A percentile compares a stretch with the other conserved stretches of the same genome.
These are phyloP conservation scores for Euschistus heros DNA, from an alignment of 1,140 invertebrate genomes.

Conservation along the genomic window DNA sequence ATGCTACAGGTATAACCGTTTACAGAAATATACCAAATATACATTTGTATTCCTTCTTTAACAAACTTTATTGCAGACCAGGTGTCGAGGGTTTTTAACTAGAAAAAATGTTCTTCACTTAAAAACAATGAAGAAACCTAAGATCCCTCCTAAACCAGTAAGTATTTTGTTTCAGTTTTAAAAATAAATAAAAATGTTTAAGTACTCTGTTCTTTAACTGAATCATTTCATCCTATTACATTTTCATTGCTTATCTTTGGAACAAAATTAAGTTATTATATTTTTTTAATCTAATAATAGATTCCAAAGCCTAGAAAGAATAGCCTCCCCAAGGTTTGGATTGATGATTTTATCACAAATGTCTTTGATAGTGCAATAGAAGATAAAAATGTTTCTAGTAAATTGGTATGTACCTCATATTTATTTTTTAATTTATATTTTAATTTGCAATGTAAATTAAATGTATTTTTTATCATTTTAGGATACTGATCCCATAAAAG, in stretches of 20 bases:
- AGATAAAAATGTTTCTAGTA: not conserved
- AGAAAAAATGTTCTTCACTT: conserved; percentile 1
- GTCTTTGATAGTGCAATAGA: conserved; percentile 24
- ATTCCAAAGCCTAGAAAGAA: not conserved
- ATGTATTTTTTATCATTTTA: not conserved
- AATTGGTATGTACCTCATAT: not conserved
- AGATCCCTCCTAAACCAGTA: conserved; percentile 5
- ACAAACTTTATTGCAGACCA: conserved; percentile 48
- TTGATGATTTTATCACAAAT: conserved; percentile 22
- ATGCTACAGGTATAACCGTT: conserved; percentile 40
- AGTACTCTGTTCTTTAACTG: too few species aligned
- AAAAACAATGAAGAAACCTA: too few species aligned
- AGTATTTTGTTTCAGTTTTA: not conserved
- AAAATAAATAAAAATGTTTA: too few species aligned
- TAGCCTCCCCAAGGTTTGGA: not conserved
- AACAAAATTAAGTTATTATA: too few species aligned
- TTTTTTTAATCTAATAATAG: conserved; percentile 1
- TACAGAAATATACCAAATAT: too few species aligned
- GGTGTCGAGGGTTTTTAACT: conserved; percentile 60
- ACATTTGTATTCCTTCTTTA: too few species aligned
- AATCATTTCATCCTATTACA: too few species aligned
- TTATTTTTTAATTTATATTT: not conserved
- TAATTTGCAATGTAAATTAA: not conserved
- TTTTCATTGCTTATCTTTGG: too few species aligned
- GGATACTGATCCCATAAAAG: not conserved